phyloP scores from a whole-genome alignment of 1,140 invertebrate species.

The Meloidogyne floridensis region DNA sequence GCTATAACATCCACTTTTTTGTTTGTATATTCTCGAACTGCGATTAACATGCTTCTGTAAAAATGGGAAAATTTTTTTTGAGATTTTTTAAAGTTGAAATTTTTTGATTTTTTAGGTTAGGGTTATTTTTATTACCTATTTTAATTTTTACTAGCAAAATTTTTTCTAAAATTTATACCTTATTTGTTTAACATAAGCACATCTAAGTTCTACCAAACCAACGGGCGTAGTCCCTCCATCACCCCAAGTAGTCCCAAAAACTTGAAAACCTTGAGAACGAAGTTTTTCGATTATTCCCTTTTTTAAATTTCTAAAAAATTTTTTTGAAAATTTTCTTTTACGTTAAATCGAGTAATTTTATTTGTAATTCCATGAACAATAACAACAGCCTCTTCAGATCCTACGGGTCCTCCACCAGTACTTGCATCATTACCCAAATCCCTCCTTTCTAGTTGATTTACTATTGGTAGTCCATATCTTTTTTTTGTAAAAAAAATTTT shows the following conservation, averaged over 20 bases:
- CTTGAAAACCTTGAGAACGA: slow-evolving; percentile 38
- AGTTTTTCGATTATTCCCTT: slow-evolving; percentile 47
- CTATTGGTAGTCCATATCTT: slow-evolving; percentile 47
- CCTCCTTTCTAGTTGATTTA: slow-evolving; percentile 44
- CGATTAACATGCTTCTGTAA: slow-evolving; percentile 53
- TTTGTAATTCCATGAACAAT: slow-evolving; percentile 56
- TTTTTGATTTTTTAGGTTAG: neutral
- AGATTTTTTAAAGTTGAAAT: slow-evolving; percentile 24
- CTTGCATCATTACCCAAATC: slow-evolving; percentile 52
- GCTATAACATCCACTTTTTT: slow-evolving; percentile 53
- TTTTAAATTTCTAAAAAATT: neutral
- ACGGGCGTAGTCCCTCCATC: slow-evolving; percentile 49
- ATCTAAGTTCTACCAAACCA: slow-evolving; percentile 54
- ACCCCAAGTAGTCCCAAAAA: slow-evolving; percentile 55
- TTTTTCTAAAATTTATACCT: slow-evolving; percentile 11
- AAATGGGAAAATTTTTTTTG: neutral
- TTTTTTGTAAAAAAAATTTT: neutral
- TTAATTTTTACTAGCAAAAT: no score
- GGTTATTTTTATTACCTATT: no score
- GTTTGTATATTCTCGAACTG: slow-evolving; percentile 50
- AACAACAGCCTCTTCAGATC: slow-evolving; percentile 36
- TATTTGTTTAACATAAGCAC: slow-evolving; percentile 44
- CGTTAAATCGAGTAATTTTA: slow-evolving; percentile 47
- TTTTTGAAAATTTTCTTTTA: slow-evolving; percentile 8
- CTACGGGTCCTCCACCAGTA: slow-evolving; percentile 36